Evolutionary conservation across 2,113 vertebrate genomes (phyloP), one percentile per base, ranked within the genome.

Genomic region (Eurypyga helias): DNA sequence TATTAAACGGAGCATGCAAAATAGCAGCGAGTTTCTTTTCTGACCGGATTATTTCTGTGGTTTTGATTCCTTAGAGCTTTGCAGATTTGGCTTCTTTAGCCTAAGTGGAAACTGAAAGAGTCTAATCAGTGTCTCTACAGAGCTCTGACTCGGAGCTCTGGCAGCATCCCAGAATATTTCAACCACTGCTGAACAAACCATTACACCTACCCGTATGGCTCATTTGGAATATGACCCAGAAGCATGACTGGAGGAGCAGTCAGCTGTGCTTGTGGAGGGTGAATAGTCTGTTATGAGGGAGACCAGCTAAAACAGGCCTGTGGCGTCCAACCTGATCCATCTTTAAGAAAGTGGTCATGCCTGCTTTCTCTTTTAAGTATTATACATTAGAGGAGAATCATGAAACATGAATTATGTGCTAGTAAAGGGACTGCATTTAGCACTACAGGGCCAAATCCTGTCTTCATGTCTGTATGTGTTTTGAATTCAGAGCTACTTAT

Each of bases 1-100:
- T 93, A 96, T 95, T 97, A 96, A 95, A 96, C 70, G 70, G 46
- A 85, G 62, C 41, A 31, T 89, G 52, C 73, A 82, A 45, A 95
- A 80, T 78, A 91, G 55, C 55, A 71, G 31, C 1, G 8, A 78
- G 58, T 85, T 95, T 85, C 81, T 95, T 23, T 94, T 82, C 83
- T 73, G 52, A 58, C n/a, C 58, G 77, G 31, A 83, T 87, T 90
- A 83, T 87, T 94, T 89, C 87, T 69, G 69, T 73, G 58, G 25
- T 18, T 91, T 95, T 87, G n/a, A 79, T 73, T 96, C 66, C 66
- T 89, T 93, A 46, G 81, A 79, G 81, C 69, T 82, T 95, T 92
- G 75, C 33, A 57, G 70, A 43, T 82, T 69, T 89, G 73, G 31
- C 66, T 87, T 89, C 76, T 89, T 82, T 33, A 83, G 77, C 82